Percentiles rank a stretch among this genome's conserved stretches.
phyloP scores from a whole-genome alignment of 1,140 invertebrate genomes.

The Globodera rostochiensis region DNA sequence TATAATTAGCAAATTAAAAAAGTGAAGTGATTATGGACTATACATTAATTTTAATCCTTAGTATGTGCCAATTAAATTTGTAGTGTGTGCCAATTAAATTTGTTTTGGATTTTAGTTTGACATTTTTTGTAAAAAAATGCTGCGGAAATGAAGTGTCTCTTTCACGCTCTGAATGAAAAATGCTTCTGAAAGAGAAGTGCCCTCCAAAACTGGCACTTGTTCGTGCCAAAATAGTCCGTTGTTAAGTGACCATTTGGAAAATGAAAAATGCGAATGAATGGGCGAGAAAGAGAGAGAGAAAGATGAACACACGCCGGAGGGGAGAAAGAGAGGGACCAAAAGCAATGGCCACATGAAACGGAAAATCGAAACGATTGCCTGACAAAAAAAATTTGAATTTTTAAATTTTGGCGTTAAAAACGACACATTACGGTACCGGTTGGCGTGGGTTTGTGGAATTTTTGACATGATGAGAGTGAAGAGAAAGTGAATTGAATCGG shows the following conservation, averaged over 20 bases:
- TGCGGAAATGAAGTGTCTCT: no score
- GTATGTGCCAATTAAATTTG: no score
- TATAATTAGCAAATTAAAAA: no score
- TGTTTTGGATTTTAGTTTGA: no score
- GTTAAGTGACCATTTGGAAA: background rate
- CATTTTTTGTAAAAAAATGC: no score
- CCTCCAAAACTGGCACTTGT: background rate
- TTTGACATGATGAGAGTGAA: background rate
- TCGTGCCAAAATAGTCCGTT: background rate
- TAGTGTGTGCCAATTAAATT: no score
- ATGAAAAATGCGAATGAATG: background rate
- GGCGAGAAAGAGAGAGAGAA: no score
- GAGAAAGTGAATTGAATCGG: background rate
- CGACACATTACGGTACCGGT: background rate
- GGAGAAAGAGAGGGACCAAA: background rate
- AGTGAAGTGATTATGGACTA: no score
- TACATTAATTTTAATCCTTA: no score
- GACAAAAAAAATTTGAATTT: background rate
- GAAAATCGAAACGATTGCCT: background rate
- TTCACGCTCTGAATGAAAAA: no score
- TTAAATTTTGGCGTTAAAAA: background rate
- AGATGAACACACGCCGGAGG: no score
- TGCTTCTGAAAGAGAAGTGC: no score
- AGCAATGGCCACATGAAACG: background rate
- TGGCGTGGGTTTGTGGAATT: background rate